Evolutionary conservation across 2,888 invertebrate genomes (phyloP).

Genomic region (Ceraclea dissimilis): DNA sequence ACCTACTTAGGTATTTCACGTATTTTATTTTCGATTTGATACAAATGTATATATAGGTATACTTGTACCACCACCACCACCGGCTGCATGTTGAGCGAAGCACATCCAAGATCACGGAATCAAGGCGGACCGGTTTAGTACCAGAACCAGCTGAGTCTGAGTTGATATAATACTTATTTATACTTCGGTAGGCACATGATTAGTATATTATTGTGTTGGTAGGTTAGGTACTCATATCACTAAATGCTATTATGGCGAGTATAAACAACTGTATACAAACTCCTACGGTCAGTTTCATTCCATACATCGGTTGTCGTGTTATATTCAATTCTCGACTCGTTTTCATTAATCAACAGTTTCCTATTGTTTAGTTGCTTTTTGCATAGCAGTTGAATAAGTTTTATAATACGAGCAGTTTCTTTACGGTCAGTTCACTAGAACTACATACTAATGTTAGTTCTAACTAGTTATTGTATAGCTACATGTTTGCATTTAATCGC

Average conservation of each 20-base stretch:
- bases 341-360: not conserved
- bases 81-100: no score
- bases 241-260: not conserved
- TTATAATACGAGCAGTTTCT: no score
- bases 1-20: no score
- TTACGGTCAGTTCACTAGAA: not conserved
- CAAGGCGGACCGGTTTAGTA: constrained; percentile 1
- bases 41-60: not conserved
- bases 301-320: not conserved
- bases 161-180: no score
- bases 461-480: no score
- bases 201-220: not conserved
- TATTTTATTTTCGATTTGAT: not conserved
- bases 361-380: no score
- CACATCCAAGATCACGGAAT: not conserved
- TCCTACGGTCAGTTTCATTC: not conserved
- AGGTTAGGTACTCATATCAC: not conserved
- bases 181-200: not conserved
- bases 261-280: not conserved
- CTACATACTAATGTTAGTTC: not conserved
- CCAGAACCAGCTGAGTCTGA: not conserved
- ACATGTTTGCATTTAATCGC: no score
- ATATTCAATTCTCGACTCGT: not conserved
- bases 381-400: no score
- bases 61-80: no score